These are phyloP conservation scores for Micromys minutus DNA, from an alignment of 2,113 vertebrate species.

Conservation along the genomic window DNA sequence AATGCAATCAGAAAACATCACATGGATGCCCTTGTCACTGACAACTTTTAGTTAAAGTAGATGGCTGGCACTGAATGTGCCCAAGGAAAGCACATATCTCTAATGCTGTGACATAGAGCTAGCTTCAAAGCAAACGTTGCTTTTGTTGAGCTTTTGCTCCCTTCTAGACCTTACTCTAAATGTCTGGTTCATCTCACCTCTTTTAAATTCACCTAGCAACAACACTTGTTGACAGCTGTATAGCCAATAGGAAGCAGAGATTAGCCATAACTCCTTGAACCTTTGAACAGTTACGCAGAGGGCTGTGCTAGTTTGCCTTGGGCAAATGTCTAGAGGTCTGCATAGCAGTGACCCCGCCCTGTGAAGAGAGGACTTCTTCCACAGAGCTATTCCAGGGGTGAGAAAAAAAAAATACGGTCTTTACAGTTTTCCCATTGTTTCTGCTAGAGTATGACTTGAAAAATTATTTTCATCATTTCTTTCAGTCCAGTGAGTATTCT, in stretches of 20 bases:
- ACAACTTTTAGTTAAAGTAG: not conserved
- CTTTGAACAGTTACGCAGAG: not conserved
- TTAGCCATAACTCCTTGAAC: not conserved
- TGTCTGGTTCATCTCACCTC: not conserved
- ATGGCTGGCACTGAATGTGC: not conserved
- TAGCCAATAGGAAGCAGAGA: not conserved
- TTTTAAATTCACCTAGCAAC: not conserved
- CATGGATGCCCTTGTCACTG: not conserved
- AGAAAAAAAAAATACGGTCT: not conserved
- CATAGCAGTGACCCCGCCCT: not conserved
- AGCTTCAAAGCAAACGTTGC: not conserved
- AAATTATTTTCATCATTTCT: slow-evolving; percentile 39
- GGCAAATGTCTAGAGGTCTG: not conserved
- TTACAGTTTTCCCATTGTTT: not conserved
- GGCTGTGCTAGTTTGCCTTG: not conserved
- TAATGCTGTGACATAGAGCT: not conserved
- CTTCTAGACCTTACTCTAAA: not conserved
- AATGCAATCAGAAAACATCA: not conserved
- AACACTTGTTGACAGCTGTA: not conserved
- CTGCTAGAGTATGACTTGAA: not conserved
- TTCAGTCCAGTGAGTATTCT: not conserved
- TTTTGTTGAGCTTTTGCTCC: not conserved
- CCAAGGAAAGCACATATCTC: not conserved
- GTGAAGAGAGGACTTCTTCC: not conserved
- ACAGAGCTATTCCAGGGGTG: not conserved